Percentiles rank a stretch among this genome's conserved stretches.
Conservation (phyloP, 2,888 invertebrate genomes). For the Chrysomela aeneicollis region DNA sequence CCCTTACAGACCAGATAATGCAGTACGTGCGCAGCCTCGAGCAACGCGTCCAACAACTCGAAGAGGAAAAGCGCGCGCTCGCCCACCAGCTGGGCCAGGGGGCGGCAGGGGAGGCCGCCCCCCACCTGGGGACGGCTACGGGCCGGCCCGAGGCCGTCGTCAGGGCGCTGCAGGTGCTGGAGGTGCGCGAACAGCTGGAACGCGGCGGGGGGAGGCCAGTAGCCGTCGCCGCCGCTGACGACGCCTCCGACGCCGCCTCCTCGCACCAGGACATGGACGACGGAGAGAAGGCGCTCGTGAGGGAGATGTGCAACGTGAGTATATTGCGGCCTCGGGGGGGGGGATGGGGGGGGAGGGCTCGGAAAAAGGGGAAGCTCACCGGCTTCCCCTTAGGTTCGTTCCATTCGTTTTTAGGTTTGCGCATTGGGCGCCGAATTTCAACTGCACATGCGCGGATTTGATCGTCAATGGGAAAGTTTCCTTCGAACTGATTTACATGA, state of each 20-base stretch:
- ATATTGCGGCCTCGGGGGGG: neutral
- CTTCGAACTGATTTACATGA: no score
- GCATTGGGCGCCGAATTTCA: no score
- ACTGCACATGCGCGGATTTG: no score
- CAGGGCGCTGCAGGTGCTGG: constrained; percentile 78
- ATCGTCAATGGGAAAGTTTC: no score
- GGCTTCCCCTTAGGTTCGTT: no score
- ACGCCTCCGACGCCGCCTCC: constrained; percentile 55
- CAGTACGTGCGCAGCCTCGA: constrained; percentile 92
- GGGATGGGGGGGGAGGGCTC: neutral
- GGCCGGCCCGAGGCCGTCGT: constrained; percentile 91
- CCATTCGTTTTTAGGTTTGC: no score
- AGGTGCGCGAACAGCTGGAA: constrained; percentile 88
- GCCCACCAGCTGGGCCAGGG: constrained; percentile 63
- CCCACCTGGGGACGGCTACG: constrained; percentile 57
- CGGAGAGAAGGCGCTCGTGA: constrained; percentile 89
- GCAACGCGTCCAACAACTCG: constrained; percentile 82
- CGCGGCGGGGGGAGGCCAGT: no score
- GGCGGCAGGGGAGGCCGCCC: constrained; percentile 59
- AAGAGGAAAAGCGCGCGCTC: constrained; percentile 77
- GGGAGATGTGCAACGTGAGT: constrained; percentile 94
- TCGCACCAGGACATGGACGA: constrained; percentile 82
- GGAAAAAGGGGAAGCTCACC: neutral
- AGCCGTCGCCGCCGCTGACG: no score
- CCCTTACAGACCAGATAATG: constrained; percentile 78